Conservation (phyloP, 2,797 vertebrate species). For the Liparis tanakae region DNA sequence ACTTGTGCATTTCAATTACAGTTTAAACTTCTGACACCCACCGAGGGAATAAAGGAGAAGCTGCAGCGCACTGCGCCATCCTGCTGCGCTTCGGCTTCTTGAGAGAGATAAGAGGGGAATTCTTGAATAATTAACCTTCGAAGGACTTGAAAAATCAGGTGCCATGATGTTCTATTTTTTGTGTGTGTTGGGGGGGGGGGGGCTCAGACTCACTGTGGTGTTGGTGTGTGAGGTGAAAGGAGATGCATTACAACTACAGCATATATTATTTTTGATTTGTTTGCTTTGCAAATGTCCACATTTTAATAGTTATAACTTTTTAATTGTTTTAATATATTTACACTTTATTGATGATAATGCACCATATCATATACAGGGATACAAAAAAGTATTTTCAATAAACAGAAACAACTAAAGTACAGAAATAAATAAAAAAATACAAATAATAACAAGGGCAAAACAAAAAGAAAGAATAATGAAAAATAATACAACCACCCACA, state of each 20-base stretch:
- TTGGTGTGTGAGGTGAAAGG: slow-evolving; percentile 4
- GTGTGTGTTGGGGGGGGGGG: slow-evolving; percentile 19
- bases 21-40: slow-evolving; percentile 81
- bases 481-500: no score
- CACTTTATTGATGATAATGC: no score
- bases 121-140: slow-evolving; percentile 81
- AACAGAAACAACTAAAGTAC: no score
- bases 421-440: no score
- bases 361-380: no score
- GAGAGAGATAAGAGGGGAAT: slow-evolving; percentile 49
- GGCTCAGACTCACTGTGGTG: neutral
- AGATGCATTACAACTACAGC: neutral
- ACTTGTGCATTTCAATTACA: slow-evolving; percentile 75
- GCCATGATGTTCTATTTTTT: slow-evolving; percentile 41
- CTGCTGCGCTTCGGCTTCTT: slow-evolving; percentile 67
- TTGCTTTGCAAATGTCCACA: no score
- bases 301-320: no score
- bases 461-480: no score
- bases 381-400: no score
- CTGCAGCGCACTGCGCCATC: slow-evolving; percentile 48
- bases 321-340: no score
- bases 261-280: no score
- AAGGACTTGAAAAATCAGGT: slow-evolving; percentile 59
- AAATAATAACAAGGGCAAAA: no score
- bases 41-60: slow-evolving; percentile 76